Conservation (phyloP, 2,888 invertebrate species). For the Idaea straminata region DNA sequence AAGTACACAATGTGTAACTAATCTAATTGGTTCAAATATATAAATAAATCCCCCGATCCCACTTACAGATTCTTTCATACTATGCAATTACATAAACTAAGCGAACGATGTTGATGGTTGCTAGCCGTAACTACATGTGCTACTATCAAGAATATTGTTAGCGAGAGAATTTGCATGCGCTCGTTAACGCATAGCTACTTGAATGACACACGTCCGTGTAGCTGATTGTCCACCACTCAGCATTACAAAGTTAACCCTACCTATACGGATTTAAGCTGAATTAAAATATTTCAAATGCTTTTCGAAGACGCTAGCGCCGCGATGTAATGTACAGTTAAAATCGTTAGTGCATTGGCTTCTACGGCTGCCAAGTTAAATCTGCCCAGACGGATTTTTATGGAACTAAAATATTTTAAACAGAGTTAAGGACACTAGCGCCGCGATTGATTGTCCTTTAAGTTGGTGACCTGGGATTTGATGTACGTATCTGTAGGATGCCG, state of each 20-base stretch:
- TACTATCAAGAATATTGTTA: slow-evolving; percentile 63
- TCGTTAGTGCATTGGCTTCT: neutral
- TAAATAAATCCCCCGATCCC: neutral
- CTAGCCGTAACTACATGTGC: slow-evolving; percentile 12
- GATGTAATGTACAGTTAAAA: neutral
- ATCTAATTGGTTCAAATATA: neutral
- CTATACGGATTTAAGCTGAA: slow-evolving; percentile 14
- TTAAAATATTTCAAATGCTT: neutral
- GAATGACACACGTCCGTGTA: slow-evolving; percentile 65
- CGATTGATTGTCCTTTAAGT: neutral
- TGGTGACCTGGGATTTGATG: slow-evolving; percentile 35
- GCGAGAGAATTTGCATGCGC: slow-evolving; percentile 73
- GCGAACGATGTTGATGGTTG: neutral
- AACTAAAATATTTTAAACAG: neutral
- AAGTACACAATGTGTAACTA: too few species aligned
- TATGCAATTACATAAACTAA: neutral
- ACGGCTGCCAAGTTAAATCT: neutral
- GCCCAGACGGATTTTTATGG: neutral
- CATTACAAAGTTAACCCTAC: slow-evolving; percentile 28
- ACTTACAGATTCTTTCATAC: neutral
- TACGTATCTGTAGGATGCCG: slow-evolving; percentile 25
- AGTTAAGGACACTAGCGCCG: neutral
- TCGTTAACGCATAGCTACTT: slow-evolving; percentile 73
- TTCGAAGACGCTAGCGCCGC: neutral
- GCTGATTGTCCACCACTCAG: slow-evolving; percentile 55